phyloP scores from a whole-genome alignment of 2,113 vertebrate species.

The Albula glossodonta region DNA sequence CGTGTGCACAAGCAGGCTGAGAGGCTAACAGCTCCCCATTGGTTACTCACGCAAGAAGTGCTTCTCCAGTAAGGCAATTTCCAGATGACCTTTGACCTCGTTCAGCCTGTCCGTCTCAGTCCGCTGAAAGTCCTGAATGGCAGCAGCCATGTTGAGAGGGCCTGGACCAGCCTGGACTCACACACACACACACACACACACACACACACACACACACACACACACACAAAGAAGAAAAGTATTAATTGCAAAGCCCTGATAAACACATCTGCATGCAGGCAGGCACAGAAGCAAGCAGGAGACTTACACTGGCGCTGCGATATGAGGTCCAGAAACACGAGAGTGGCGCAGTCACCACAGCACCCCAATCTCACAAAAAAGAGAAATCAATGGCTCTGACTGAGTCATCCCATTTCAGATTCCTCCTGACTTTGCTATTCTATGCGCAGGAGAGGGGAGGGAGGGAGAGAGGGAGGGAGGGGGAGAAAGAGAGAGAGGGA shows the following conservation, averaged over 20 bases:
- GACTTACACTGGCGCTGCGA: background rate
- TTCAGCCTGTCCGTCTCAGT: conserved; percentile 83
- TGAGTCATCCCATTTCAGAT: background rate
- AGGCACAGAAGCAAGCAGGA: background rate
- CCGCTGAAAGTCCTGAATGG: conserved; percentile 81
- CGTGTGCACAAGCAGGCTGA: background rate
- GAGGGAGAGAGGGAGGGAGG: background rate
- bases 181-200: conserved; percentile 6
- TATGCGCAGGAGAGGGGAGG: background rate
- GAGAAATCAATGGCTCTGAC: background rate
- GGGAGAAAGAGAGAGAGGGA: background rate
- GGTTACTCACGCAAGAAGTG: conserved; percentile 92
- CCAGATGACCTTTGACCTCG: conserved; percentile 95
- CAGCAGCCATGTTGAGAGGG: conserved; percentile 75
- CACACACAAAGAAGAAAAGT: background rate
- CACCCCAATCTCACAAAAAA: background rate
- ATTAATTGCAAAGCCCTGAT: background rate
- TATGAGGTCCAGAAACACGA: background rate
- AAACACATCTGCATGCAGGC: background rate
- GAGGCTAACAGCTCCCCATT: background rate
- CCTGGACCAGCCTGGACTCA: conserved; percentile 77
- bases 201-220: background rate
- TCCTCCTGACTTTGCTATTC: conserved; percentile 8
- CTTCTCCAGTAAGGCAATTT: conserved; percentile 96
- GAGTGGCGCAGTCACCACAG: background rate